A percentile compares a stretch with the other conserved stretches of the same genome.
phyloP scores from a whole-genome alignment of 2,113 vertebrate species.

The Cryptotis parvus region DNA sequence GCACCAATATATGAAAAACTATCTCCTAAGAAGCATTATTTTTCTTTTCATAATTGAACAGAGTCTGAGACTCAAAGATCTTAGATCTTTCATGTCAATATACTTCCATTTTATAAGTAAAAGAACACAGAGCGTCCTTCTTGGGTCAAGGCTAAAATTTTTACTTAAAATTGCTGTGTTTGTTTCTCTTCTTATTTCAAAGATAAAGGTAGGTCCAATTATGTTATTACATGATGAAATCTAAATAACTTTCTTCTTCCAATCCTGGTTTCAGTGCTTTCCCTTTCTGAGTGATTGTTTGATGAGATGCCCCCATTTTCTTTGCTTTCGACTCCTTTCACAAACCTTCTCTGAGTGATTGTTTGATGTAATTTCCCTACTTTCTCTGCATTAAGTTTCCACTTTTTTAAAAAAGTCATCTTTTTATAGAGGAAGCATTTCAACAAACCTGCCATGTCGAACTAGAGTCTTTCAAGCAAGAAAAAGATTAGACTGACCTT shows the following conservation, averaged over 20 bases:
- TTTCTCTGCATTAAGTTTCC: constrained; percentile 7
- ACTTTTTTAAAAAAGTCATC: constrained; percentile 5
- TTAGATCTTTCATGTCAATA: neutral
- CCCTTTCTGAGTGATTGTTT: constrained; percentile 1
- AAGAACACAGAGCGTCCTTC: neutral
- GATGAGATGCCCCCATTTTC: constrained; percentile 38
- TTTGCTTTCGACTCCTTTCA: constrained; percentile 27
- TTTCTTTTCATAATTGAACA: neutral
- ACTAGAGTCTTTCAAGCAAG: constrained; percentile 68
- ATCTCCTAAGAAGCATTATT: neutral
- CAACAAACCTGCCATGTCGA: constrained; percentile 67
- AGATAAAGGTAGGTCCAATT: neutral
- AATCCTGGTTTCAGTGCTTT: neutral
- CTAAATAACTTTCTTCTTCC: neutral
- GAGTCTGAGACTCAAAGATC: neutral
- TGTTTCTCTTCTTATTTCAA: neutral
- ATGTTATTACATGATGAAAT: constrained; percentile 19
- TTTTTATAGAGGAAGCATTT: constrained; percentile 70
- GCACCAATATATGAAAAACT: neutral
- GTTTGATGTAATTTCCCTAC: constrained; percentile 10
- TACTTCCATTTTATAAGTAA: neutral
- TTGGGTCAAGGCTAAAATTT: neutral
- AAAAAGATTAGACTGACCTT: constrained; percentile 83
- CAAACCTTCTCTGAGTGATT: constrained; percentile 54
- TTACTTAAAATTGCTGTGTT: neutral